These are phyloP conservation scores for Phenganax stokvisi DNA, from an alignment of 92 coral and sea anemone species.

Conservation along the genomic window DNA sequence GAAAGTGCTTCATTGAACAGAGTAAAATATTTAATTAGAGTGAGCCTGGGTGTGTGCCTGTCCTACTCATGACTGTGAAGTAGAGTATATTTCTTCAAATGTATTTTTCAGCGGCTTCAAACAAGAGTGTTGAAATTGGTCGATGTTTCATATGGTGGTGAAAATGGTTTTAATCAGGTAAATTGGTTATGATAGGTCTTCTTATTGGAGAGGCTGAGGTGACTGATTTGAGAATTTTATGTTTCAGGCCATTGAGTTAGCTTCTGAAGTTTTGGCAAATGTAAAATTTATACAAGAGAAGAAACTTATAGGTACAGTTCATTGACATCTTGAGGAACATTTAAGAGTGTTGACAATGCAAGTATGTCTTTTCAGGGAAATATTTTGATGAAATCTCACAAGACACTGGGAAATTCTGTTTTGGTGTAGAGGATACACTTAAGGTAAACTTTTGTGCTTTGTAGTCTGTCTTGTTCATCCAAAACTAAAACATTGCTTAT, in stretches of 20 bases:
- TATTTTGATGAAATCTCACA: slow-evolving; percentile 99
- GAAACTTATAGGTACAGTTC: slow-evolving; percentile 73
- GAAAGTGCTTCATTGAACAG: no score
- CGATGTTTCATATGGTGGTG: slow-evolving; percentile 98
- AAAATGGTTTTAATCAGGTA: slow-evolving; percentile 98
- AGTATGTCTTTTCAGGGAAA: slow-evolving; percentile 49
- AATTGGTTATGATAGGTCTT: no score
- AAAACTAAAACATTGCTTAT: not conserved
- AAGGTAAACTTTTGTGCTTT: slow-evolving; percentile 49
- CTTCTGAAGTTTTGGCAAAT: slow-evolving; percentile 93
- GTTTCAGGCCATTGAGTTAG: slow-evolving; percentile 85
- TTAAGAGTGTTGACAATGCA: not conserved
- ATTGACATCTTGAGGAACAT: not conserved
- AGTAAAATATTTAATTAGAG: no score
- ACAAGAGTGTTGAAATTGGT: slow-evolving; percentile 80
- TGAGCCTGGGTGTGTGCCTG: no score
- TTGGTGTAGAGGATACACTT: slow-evolving; percentile 94
- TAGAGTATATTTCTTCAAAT: not conserved
- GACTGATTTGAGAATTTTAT: not conserved
- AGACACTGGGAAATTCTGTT: slow-evolving; percentile 96
- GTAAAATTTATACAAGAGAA: slow-evolving; percentile 98
- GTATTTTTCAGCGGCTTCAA: slow-evolving; percentile 67
- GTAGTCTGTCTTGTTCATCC: not conserved
- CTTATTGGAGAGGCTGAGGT: not conserved
- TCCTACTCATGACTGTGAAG: not conserved